These are phyloP conservation scores for Amphipoea oculea DNA, from an alignment of 2,888 invertebrate species.

Conservation along the genomic window DNA sequence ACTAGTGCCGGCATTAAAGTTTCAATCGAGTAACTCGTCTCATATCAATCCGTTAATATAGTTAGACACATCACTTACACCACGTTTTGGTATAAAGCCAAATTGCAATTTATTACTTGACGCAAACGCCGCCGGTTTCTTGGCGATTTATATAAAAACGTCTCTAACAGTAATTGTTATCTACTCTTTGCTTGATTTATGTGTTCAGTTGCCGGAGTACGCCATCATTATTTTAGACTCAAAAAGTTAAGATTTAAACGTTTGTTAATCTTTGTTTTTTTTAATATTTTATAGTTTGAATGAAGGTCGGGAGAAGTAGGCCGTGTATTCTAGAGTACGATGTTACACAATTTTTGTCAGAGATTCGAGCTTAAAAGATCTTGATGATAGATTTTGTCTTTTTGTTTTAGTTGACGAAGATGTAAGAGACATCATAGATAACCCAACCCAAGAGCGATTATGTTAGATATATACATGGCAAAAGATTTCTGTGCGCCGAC, in stretches of 20 bases:
- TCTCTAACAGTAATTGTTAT: slow-evolving; percentile 70
- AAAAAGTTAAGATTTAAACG: slow-evolving; percentile 48
- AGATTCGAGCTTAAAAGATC: slow-evolving; percentile 13
- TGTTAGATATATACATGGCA: background rate
- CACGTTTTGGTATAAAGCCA: slow-evolving; percentile 77
- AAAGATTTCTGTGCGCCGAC: background rate
- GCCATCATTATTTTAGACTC: slow-evolving; percentile 40
- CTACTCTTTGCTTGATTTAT: slow-evolving; percentile 69
- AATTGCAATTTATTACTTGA: slow-evolving; percentile 81
- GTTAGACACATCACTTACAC: slow-evolving; percentile 68
- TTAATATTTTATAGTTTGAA: slow-evolving; percentile 9
- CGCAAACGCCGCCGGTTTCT: slow-evolving; percentile 71
- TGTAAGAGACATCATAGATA: slow-evolving; percentile 4
- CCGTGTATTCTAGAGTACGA: slow-evolving; percentile 28
- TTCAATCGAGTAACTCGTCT: slow-evolving; percentile 30
- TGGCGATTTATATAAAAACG: slow-evolving; percentile 72
- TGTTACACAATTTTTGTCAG: slow-evolving; percentile 27
- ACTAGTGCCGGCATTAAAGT: slow-evolving; percentile 16
- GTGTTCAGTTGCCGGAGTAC: slow-evolving; percentile 52
- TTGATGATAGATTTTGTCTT: slow-evolving; percentile 34
- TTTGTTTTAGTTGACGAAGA: slow-evolving; percentile 22
- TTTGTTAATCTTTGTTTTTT: slow-evolving; percentile 42
- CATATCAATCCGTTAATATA: slow-evolving; percentile 63
- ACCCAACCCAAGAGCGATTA: background rate
- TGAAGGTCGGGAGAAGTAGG: slow-evolving; percentile 44